Percentiles rank a stretch among this genome's conserved stretches.
phyloP scores from a whole-genome alignment of 1,140 invertebrate species.

The Drosophila santomea region DNA sequence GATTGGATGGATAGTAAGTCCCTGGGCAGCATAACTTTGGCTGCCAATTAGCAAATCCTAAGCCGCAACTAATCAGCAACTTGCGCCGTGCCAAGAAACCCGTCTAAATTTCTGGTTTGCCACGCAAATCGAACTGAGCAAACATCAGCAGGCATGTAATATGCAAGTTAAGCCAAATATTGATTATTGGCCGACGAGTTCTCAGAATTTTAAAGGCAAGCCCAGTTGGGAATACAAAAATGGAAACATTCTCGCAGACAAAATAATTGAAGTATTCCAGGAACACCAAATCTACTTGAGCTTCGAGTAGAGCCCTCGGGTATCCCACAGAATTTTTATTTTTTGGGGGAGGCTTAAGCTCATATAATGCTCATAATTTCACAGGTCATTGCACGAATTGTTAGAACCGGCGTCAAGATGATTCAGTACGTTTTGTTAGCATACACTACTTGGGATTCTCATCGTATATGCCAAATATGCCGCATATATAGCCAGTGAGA shows the following conservation, averaged over 20 bases:
- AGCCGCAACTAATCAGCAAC: slow-evolving; percentile 51
- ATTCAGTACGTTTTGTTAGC: slow-evolving; percentile 33
- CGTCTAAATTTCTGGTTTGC: slow-evolving; percentile 33
- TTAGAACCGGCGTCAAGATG: slow-evolving; percentile 44
- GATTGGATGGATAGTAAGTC: slow-evolving; percentile 43
- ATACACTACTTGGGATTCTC: slow-evolving; percentile 17
- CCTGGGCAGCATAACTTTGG: slow-evolving; percentile 27
- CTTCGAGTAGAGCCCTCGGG: neutral
- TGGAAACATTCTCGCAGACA: neutral
- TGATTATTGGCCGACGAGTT: neutral
- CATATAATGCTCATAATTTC: slow-evolving; percentile 60
- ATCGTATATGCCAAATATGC: neutral
- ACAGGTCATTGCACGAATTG: slow-evolving; percentile 65
- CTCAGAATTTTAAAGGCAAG: slow-evolving; percentile 6
- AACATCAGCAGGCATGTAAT: slow-evolving; percentile 15
- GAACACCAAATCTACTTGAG: slow-evolving; percentile 10
- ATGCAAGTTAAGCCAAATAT: slow-evolving; percentile 10
- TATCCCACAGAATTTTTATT: neutral
- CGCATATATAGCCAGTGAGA: neutral
- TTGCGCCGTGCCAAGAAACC: slow-evolving; percentile 16
- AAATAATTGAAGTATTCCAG: neutral
- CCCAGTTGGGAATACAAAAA: slow-evolving; percentile 16
- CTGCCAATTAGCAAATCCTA: slow-evolving; percentile 47
- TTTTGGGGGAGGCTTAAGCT: neutral
- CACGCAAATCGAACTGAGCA: slow-evolving; percentile 29